Evolutionary conservation across 2,888 invertebrate genomes (phyloP).

Genomic region (Chromoteleia sp.): DNA sequence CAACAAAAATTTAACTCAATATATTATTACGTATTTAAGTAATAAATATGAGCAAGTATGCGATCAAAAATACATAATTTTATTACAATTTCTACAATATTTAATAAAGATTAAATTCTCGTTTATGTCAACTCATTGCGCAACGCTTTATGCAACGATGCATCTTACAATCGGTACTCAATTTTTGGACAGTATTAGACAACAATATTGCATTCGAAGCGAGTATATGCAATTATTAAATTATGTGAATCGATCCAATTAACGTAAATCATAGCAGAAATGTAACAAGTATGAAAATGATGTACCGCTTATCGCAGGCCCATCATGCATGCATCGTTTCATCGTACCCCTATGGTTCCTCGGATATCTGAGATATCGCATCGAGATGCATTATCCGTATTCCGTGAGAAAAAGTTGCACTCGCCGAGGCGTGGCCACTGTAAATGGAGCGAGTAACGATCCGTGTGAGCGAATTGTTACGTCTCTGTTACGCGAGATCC

Average conservation of each 20-base stretch:
- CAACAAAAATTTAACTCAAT: too few species aligned
- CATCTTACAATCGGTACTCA: constrained; percentile 16
- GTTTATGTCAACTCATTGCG: constrained; percentile 14
- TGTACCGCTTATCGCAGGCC: constrained; percentile 13
- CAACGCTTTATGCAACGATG: constrained; percentile 22
- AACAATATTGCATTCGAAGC: too few species aligned
- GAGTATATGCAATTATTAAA: constrained; percentile 2
- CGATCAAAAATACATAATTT: too few species aligned
- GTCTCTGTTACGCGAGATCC: constrained; percentile 67
- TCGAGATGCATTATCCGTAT: constrained; percentile 59
- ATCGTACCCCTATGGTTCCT: constrained; percentile 21
- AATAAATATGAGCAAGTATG: too few species aligned
- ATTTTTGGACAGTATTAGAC: background rate
- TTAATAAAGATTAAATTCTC: constrained; percentile 3
- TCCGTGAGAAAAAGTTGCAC: constrained; percentile 72
- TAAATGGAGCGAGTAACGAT: constrained; percentile 78
- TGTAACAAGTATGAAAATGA: constrained; percentile 40
- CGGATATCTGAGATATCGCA: constrained; percentile 42
- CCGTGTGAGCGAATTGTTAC: constrained; percentile 66
- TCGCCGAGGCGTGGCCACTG: constrained; percentile 71
- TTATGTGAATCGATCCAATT: constrained; percentile 30
- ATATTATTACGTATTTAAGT: too few species aligned
- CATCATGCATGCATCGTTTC: constrained; percentile 35
- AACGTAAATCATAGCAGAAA: constrained; percentile 11
- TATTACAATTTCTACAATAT: too few species aligned